Base-by-base conservation (phyloP, 2,888 invertebrate genomes). In the Blastobasis lacticolella region DNA sequence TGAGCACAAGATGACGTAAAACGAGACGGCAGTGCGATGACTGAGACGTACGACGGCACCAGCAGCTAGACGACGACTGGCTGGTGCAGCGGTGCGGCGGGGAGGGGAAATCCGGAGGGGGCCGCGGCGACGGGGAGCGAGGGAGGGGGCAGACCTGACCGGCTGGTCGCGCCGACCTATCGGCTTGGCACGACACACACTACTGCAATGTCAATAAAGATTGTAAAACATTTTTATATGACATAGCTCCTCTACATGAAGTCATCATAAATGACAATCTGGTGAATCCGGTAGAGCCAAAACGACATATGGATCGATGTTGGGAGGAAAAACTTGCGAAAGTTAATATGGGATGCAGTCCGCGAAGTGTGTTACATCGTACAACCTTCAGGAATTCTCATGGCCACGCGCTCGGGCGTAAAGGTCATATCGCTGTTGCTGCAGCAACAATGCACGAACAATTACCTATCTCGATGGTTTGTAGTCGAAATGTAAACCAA, bases 71-170 rank as follows among this genome's bases (percentile, higher is more conserved):
- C 78, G 79, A 73, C 77, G 79, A 86, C 86, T 85, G 78, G 71
- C 72, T 79, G 79, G 78, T 79, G 80, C 78, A 78, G 69, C 72
- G 69, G 68, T 10, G 42, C 42, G 64, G 69, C 63, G 63, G 62
- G 48, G 42, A 49, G 56, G 55, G 57, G 55, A 50, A 54, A 10
- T 43, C 1, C 23, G 23, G 23, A 23, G 23, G 23, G 49, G 48
- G 47, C 43, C 43, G 59, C 61, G 71, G 71, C 64, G 67, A 57
- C 57, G 66, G 67, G 75, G 73, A 78, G 73, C 71, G 68, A 78
- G 73, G 82, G 82, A 80, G 84, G 77, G 77, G 76, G 82, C 81
- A 85, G 85, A 79, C 75, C 70, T 75, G 81, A 84, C 86, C 86
- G 84, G 86, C 86, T 85, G 86, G 85, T 75, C 87, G 23, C 23